Percentiles rank a stretch among this genome's conserved stretches.
phyloP scores from a whole-genome alignment of 2,888 invertebrate species.

The Taphrorychus bicolor region DNA sequence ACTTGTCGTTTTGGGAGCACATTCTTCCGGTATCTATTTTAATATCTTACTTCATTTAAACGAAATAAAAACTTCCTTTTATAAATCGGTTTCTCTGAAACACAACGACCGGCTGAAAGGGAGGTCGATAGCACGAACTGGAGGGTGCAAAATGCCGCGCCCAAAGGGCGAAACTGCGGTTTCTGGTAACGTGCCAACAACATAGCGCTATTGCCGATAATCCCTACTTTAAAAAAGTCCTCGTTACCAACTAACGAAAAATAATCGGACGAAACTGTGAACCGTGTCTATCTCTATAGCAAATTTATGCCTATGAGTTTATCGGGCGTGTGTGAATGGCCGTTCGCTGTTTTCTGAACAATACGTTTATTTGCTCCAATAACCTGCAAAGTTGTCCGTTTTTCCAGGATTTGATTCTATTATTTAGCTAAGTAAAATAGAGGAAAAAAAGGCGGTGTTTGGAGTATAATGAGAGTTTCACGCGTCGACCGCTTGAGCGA shows the following conservation, averaged over 20 bases:
- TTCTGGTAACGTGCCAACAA: constrained; percentile 7
- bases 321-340: constrained; percentile 1
- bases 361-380: constrained; percentile 12
- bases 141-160: constrained; percentile 6
- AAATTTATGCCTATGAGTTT: neutral
- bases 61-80: neutral
- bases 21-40: constrained; percentile 57
- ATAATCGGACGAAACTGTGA: constrained; percentile 5
- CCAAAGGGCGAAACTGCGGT: constrained; percentile 8
- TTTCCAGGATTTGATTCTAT: constrained; percentile 5
- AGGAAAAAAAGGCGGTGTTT: neutral
- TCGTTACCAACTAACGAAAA: neutral
- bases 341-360: constrained; percentile 6
- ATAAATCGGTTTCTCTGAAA: neutral
- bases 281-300: constrained; percentile 10
- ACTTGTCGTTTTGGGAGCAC: constrained; percentile 50
- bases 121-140: neutral
- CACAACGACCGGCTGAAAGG: neutral
- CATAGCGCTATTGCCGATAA: neutral
- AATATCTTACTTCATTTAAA: constrained; percentile 46
- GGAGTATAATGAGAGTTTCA: neutral
- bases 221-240: neutral
- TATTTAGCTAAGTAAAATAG: constrained; percentile 1
- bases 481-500: neutral
- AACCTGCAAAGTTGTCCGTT: constrained; percentile 10